These are phyloP conservation scores for Pseudomyrmex pallidus DNA, from an alignment of 1,140 invertebrate genomes.

Conservation along the genomic window DNA sequence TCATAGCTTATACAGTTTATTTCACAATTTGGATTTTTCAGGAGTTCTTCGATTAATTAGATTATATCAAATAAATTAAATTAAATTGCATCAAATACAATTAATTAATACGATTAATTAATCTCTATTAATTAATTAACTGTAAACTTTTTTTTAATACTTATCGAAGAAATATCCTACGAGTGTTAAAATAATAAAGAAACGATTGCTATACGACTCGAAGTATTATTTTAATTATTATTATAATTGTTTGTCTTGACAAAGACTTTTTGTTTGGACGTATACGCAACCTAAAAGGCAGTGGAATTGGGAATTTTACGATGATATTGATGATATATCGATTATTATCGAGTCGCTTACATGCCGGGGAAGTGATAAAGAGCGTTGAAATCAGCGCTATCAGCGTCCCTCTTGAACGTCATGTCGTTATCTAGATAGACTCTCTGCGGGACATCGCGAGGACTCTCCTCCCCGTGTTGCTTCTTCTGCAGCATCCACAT, in stretches of 20 bases:
- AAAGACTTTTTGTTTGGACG: not conserved
- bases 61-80: too few species aligned
- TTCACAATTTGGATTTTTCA: too few species aligned
- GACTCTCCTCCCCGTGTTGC: conserved; percentile 10
- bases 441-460: conserved; percentile 13
- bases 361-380: conserved; percentile 3
- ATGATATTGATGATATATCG: not conserved
- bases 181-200: not conserved
- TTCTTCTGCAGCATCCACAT: conserved; percentile 34
- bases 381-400: not conserved
- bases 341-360: conserved; percentile 5
- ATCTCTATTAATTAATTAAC: not conserved
- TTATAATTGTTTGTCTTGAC: not conserved
- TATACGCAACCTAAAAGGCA: not conserved
- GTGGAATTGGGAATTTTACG: not conserved
- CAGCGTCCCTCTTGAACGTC: conserved; percentile 17
- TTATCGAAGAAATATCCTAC: not conserved
- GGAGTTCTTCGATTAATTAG: too few species aligned
- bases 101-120: not conserved
- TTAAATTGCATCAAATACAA: too few species aligned
- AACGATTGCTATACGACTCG: not conserved
- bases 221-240: conserved; percentile 25
- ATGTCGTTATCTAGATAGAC: conserved; percentile 21
- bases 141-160: not conserved
- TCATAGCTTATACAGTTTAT: too few species aligned